Base-by-base conservation (phyloP, 2,797 vertebrate genomes). In the Thamnophis elegans region DNA sequence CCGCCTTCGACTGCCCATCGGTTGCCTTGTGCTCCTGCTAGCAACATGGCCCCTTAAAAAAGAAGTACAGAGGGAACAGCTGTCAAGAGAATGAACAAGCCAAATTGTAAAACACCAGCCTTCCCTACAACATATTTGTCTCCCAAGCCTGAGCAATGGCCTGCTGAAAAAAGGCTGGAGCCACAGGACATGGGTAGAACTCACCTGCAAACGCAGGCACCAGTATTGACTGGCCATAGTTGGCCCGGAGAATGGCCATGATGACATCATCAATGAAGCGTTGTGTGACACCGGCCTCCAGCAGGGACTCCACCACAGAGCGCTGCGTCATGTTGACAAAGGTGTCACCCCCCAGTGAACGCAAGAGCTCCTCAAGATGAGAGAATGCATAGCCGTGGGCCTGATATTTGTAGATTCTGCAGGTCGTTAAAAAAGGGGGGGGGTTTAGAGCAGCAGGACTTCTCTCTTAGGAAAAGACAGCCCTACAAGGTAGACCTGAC, bases 321-420 rank as follows among this genome's bases (percentile, higher is more conserved):
- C 98, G 98, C 42, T 97, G 98, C 0, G 99, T 99, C 99, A 99
- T 99, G 97, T 99, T 99, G 96, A 99, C 96, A 2, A 99, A 99
- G 93, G 98, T 98, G 0, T 98, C 98, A 4, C 99, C 98, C 0
- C 99, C 99, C 55, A 99, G 97, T 0, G 99, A 99, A 94, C 97
- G 98, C 93, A 99, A 97, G 91, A 99, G 97, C 95, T 99, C 98
- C 95, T 99, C 99, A 95, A 99, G 98, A 0, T 98, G 98, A 89
- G 98, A 99, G 97, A 99, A 99, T 88, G 99, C 98, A 0, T 99
- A 99, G 89, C 99, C 99, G 0, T 99, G 99, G 0, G 98, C 99
- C 97, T 99, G 99, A 97, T 99, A 99, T 97, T 99, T 99, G 96
- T 99, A 99, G 96, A 99, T 98, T 97, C 99, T 99, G 92, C 25